Percentiles rank a stretch among this genome's conserved stretches.
These are phyloP conservation scores for Gadus macrocephalus DNA, from an alignment of 2,113 vertebrate species.

Conservation along the genomic window DNA sequence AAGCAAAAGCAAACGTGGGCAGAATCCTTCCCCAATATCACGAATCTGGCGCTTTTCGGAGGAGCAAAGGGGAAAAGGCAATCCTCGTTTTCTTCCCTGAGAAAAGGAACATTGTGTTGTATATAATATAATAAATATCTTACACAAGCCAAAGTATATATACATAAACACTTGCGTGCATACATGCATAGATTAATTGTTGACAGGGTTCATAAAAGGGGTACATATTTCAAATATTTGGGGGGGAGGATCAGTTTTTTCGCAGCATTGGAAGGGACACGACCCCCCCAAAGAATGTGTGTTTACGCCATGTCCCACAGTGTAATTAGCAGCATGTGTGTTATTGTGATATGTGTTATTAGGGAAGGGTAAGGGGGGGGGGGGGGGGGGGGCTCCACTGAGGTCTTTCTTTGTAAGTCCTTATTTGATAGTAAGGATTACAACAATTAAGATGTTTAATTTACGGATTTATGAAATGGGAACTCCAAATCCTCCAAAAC, in stretches of 20 bases:
- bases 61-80: too few relatives aligned
- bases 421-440: slow-evolving; percentile 71
- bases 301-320: slow-evolving; percentile 35
- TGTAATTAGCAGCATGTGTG: slow-evolving; percentile 66
- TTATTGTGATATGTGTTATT: slow-evolving; percentile 59
- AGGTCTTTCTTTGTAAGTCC: slow-evolving; percentile 76
- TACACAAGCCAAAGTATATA: background rate
- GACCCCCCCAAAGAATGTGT: background rate
- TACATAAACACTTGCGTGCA: background rate
- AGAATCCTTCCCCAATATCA: too few relatives aligned
- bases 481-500: slow-evolving; percentile 30
- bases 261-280: too few relatives aligned
- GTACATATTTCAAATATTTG: too few relatives aligned
- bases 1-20: too few relatives aligned
- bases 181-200: background rate
- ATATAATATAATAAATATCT: too few relatives aligned
- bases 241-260: too few relatives aligned
- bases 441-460: slow-evolving; percentile 81
- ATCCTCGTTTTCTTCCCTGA: too few relatives aligned
- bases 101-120: too few relatives aligned
- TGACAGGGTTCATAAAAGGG: background rate
- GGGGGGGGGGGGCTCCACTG: slow-evolving; percentile 46
- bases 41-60: too few relatives aligned
- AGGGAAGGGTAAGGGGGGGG: slow-evolving; percentile 36
- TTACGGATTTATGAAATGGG: slow-evolving; percentile 71